Conservation (phyloP, 1,140 invertebrate genomes). For the Saccostrea glomerata region DNA sequence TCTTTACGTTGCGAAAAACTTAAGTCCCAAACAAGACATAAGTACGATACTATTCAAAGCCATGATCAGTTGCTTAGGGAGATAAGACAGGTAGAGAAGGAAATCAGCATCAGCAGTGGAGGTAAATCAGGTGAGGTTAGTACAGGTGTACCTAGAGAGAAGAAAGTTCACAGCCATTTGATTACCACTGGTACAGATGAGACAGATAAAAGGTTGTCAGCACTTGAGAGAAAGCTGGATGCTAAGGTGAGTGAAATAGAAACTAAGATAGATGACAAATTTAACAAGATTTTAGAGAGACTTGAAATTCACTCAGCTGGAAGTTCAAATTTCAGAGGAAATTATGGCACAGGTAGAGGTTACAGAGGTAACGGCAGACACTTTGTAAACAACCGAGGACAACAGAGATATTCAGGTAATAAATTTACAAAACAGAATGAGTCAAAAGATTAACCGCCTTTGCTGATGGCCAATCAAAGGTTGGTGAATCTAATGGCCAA, state of each 20-base stretch:
- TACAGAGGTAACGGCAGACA: neutral
- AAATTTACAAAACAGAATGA: neutral
- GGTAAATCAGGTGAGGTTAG: constrained; percentile 7
- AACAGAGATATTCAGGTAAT: neutral
- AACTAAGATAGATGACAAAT: neutral
- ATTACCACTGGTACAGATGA: neutral
- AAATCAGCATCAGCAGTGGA: neutral
- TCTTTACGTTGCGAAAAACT: neutral
- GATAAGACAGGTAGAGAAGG: constrained; percentile 30
- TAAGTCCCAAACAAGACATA: constrained; percentile 36
- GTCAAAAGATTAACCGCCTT: constrained; percentile 18
- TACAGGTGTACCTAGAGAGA: neutral
- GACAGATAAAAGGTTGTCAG: neutral
- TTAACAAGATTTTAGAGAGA: constrained; percentile 30
- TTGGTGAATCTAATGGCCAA: constrained; percentile 9
- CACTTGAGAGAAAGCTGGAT: constrained; percentile 11
- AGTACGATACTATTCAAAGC: constrained; percentile 33
- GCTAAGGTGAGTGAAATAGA: neutral
- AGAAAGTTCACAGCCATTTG: neutral
- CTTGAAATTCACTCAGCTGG: neutral
- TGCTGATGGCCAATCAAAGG: constrained; percentile 37
- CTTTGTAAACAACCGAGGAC: neutral
- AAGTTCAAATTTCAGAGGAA: neutral
- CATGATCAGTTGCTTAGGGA: constrained; percentile 25
- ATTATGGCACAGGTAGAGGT: neutral